Evolutionary conservation across 2,888 invertebrate species (phyloP).

Genomic region (Morinoia aosen): DNA sequence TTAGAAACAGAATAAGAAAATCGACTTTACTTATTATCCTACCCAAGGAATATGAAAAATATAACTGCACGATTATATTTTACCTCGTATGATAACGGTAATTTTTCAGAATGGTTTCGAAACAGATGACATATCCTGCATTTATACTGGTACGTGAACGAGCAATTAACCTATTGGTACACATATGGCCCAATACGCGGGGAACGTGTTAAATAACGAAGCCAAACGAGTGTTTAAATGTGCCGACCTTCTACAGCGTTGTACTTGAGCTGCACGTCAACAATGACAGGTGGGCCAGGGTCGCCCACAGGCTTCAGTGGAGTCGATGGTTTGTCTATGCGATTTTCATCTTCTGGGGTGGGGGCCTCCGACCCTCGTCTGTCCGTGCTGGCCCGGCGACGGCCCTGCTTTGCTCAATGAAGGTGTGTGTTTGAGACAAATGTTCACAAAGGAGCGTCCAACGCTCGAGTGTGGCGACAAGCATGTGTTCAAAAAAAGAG

Average conservation of each 20-base stretch:
- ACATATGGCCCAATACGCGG: too few relatives aligned
- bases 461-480: not conserved
- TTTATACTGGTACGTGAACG: too few relatives aligned
- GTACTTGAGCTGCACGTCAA: conserved; percentile 94
- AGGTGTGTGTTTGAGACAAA: not conserved
- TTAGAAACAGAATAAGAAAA: too few relatives aligned
- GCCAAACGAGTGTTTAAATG: not conserved
- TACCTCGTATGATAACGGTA: too few relatives aligned
- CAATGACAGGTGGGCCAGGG: conserved; percentile 88
- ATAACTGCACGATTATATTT: too few relatives aligned
- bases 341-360: conserved; percentile 89
- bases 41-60: too few relatives aligned
- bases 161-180: too few relatives aligned
- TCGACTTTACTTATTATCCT: too few relatives aligned
- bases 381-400: conserved; percentile 90
- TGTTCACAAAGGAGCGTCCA: not conserved
- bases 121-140: too few relatives aligned
- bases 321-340: conserved; percentile 90
- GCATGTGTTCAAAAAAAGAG: not conserved
- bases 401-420: conserved; percentile 56
- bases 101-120: too few relatives aligned
- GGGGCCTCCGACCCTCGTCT: conserved; percentile 83
- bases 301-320: conserved; percentile 86
- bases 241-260: conserved; percentile 92
- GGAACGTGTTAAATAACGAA: not conserved